phyloP scores from a whole-genome alignment of 2,888 invertebrate genomes.

The Rhingia rostrata region DNA sequence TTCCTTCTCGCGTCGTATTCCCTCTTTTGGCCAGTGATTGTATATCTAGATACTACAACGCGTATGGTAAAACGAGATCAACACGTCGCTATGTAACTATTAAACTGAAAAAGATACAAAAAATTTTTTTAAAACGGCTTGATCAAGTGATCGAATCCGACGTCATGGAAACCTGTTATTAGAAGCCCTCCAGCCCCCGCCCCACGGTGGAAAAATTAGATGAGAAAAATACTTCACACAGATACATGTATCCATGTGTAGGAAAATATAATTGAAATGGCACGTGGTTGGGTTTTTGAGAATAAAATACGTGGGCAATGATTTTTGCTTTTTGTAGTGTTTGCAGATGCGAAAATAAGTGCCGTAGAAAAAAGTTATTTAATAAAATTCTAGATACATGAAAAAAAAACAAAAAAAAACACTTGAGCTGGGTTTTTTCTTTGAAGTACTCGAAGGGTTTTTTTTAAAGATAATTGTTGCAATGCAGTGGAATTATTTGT shows the following conservation, averaged over 20 bases:
- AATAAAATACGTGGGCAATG: slow-evolving; percentile 8
- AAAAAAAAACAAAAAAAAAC: slow-evolving; percentile 7
- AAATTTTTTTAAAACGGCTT: slow-evolving; percentile 4
- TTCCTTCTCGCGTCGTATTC: neutral
- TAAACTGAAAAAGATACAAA: slow-evolving; percentile 7
- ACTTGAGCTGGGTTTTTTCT: slow-evolving; percentile 2
- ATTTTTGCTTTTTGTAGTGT: slow-evolving; percentile 15
- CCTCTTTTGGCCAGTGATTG: slow-evolving; percentile 21
- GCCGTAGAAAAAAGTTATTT: slow-evolving; percentile 12
- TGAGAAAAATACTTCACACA: neutral
- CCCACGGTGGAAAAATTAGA: slow-evolving; percentile 1
- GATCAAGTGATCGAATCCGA: slow-evolving; percentile 24
- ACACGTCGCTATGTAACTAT: slow-evolving; percentile 11
- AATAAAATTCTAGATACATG: neutral
- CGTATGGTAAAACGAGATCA: slow-evolving; percentile 48
- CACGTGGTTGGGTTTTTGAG: slow-evolving; percentile 44
- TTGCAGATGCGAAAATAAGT: slow-evolving; percentile 26
- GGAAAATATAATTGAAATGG: slow-evolving; percentile 36
- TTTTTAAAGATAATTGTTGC: no score
- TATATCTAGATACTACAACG: slow-evolving; percentile 18
- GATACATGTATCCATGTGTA: neutral
- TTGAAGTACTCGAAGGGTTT: no score
- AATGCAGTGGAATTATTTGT: no score
- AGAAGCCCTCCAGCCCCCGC: neutral
- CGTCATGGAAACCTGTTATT: slow-evolving; percentile 49